Evolutionary conservation across 1,140 invertebrate genomes (phyloP).

Genomic region (Megathymus violae): DNA sequence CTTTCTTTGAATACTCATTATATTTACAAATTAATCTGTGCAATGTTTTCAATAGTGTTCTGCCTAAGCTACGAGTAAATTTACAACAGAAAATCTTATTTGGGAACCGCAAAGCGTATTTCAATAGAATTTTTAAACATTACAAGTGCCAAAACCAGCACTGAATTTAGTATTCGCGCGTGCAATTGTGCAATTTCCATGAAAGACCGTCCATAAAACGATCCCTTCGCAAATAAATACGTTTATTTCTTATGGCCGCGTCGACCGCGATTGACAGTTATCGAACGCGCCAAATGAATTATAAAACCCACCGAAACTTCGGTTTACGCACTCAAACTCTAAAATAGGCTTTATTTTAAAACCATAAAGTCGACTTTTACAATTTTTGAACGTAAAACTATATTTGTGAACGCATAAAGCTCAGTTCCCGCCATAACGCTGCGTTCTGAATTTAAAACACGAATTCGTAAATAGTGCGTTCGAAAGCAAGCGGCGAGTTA

Average conservation of each 20-base stretch:
- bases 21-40: no score
- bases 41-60: neutral
- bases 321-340: slow-evolving; percentile 8
- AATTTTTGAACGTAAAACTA: slow-evolving; percentile 33
- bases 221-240: slow-evolving; percentile 73
- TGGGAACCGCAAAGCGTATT: slow-evolving; percentile 25
- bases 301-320: slow-evolving; percentile 51
- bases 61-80: neutral
- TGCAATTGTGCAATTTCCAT: slow-evolving; percentile 67
- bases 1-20: no score
- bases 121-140: slow-evolving; percentile 17
- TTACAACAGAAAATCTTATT: slow-evolving; percentile 7
- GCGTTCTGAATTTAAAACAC: slow-evolving; percentile 76
- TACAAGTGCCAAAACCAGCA: slow-evolving; percentile 37
- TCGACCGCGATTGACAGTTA: slow-evolving; percentile 74
- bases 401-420: slow-evolving; percentile 64
- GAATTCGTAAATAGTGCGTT: slow-evolving; percentile 65
- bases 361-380: slow-evolving; percentile 23
- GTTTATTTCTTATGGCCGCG: slow-evolving; percentile 69
- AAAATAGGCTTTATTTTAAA: slow-evolving; percentile 34
- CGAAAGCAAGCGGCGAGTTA: slow-evolving; percentile 69
- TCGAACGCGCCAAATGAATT: slow-evolving; percentile 74
- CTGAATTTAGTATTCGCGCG: slow-evolving; percentile 48
- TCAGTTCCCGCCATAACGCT: slow-evolving; percentile 62
- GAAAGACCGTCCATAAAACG: slow-evolving; percentile 64